Conservation (phyloP, 2,113 vertebrate genomes). For the Dicerorhinus sumatrensis region DNA sequence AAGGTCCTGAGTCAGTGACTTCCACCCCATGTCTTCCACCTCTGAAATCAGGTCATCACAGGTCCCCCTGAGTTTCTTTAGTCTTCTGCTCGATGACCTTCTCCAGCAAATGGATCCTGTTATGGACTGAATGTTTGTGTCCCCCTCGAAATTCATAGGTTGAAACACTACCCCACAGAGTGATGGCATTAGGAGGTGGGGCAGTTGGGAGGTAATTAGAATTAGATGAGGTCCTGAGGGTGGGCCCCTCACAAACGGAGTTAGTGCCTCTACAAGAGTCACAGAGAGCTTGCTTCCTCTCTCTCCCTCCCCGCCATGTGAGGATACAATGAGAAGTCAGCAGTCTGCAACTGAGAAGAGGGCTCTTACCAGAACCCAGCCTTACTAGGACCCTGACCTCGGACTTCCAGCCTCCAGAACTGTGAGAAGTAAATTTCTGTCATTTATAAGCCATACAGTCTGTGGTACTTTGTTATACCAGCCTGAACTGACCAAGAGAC, state of each 20-base stretch:
- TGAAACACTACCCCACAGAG: background rate
- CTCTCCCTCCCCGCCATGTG: too few species aligned
- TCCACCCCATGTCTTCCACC: slow-evolving; percentile 64
- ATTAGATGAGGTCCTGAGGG: background rate
- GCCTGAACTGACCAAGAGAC: background rate
- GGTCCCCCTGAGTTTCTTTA: slow-evolving; percentile 86
- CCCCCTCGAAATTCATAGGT: background rate
- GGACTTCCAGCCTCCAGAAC: background rate
- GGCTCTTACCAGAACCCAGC: background rate
- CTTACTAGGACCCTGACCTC: background rate
- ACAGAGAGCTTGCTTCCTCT: background rate
- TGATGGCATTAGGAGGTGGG: background rate
- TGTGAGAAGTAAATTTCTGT: background rate
- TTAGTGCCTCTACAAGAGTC: background rate
- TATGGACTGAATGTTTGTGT: background rate
- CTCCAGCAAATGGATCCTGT: slow-evolving; percentile 87
- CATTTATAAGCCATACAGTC: too few species aligned
- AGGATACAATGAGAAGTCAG: too few species aligned
- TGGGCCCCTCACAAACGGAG: background rate
- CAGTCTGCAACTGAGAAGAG: background rate
- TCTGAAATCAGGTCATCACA: slow-evolving; percentile 82
- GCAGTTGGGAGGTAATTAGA: background rate
- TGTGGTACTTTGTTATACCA: background rate
- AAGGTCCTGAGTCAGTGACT: background rate
- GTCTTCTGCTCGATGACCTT: slow-evolving; percentile 90